Conservation (phyloP, 2,888 invertebrate genomes). For the Tipula helvola region DNA sequence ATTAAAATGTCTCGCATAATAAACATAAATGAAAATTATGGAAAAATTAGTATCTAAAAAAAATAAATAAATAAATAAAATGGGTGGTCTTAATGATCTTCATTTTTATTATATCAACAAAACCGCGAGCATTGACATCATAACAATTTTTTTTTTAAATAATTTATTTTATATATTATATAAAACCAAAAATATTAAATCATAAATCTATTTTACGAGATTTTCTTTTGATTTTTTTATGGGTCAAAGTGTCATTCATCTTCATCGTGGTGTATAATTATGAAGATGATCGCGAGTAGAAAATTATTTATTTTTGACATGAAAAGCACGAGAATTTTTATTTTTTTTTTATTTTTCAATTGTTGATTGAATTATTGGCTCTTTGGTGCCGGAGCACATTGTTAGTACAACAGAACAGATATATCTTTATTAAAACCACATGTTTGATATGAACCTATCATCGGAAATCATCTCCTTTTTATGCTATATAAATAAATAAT, state of each 20-base stretch:
- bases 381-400: not conserved
- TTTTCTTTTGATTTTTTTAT: not conserved
- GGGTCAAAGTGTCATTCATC: not conserved
- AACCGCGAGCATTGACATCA: not conserved
- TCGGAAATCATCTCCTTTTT: not conserved
- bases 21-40: not conserved
- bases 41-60: not conserved
- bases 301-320: not conserved
- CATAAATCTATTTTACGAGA: not conserved
- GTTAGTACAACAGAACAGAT: not conserved
- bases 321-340: not conserved
- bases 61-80: not conserved
- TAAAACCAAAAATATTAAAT: not conserved
- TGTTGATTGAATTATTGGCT: constrained; percentile 4
- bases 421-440: not conserved
- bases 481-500: not conserved
- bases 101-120: not conserved
- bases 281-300: not conserved
- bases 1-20: not conserved
- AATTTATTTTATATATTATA: not conserved
- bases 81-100: not conserved
- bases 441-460: not conserved
- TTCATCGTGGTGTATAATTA: not conserved
- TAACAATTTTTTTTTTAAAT: not conserved
- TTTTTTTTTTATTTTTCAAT: not conserved